These are phyloP conservation scores for Discoglossus pictus DNA, from an alignment of 2,797 vertebrate genomes.

Conservation along the genomic window DNA sequence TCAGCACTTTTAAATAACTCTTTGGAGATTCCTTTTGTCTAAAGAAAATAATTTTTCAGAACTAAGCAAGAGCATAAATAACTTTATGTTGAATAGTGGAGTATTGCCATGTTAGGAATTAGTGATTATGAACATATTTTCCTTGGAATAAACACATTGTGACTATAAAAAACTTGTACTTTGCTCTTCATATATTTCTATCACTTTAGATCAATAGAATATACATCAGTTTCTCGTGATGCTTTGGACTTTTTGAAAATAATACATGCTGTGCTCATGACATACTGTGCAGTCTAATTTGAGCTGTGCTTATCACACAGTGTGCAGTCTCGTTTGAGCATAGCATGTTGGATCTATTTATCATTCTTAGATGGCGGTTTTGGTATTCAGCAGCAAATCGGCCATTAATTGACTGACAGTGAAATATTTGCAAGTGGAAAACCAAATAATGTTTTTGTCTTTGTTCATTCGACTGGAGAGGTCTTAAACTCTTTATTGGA, in stretches of 20 bases:
- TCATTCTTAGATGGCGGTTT: too few relatives aligned
- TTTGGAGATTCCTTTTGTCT: too few relatives aligned
- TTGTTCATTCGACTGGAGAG: conserved; percentile 1
- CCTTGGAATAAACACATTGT: conserved; percentile 11
- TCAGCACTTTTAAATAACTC: too few relatives aligned
- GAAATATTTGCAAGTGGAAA: background rate
- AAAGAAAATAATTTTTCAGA: too few relatives aligned
- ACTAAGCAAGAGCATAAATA: too few relatives aligned
- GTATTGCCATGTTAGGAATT: too few relatives aligned
- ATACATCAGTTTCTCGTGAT: conserved; percentile 25
- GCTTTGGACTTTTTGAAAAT: too few relatives aligned
- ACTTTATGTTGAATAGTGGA: too few relatives aligned
- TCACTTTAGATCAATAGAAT: conserved; percentile 6
- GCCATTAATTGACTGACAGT: background rate
- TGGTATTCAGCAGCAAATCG: background rate
- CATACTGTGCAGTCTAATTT: too few relatives aligned
- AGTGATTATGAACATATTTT: conserved; percentile 24
- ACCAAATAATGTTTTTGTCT: background rate
- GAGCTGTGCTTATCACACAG: too few relatives aligned
- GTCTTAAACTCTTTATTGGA: background rate
- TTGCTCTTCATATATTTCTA: conserved; percentile 24
- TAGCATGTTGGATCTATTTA: too few relatives aligned
- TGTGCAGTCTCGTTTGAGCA: background rate
- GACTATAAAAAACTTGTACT: conserved; percentile 8
- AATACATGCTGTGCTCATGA: too few relatives aligned